Evolutionary conservation across 1,140 invertebrate genomes (phyloP), one percentile per base, ranked within the genome.

Genomic region (Andricus grossulariae): DNA sequence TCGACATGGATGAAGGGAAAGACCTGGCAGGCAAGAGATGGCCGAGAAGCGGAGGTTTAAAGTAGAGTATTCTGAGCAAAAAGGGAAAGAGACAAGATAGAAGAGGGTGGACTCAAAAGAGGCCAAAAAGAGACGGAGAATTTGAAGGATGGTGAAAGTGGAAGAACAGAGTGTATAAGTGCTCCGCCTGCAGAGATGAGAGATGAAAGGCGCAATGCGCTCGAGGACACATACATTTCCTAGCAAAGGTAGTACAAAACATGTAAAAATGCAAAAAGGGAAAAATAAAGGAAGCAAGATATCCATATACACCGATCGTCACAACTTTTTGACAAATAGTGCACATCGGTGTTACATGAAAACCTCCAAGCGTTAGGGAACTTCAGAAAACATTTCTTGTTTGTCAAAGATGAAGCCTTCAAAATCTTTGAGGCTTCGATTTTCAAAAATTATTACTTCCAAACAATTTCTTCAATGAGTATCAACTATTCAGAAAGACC

Each of bases 201-300:
- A 90, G 87, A 90, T 90, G 88, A 90, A 90, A 90, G 88, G 88
- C 86, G 86, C 80, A 86, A 83, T 84, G 84, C 79, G 88, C 88
- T 90, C 86, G 87, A 89, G 88, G 87, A 90, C 87, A 90, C 84
- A 88, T 90, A 90, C 86, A 89, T 90, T 89, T 89, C 85, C 87
- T 82, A 83, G 85, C 80, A 82, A 87, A 87, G 85, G 87, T 87
- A 84, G 83, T 87, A 82, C 84, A 87, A 87, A 88, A 87, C 86
- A 85, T 88, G 87, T 83, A 85, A 84, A 87, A 85, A 85, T 81
- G 83, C 73, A 79, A 72, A 70, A 73, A 81, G 73, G 76, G 49
- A 77, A 75, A 82, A 77, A 81, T 71, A 60, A 72, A 25, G 71
- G 55, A 79, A 71, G 74, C 51, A 78, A 80, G 50, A 39, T 16